A percentile compares a stretch with the other conserved stretches of the same genome.
phyloP scores from a whole-genome alignment of 2,888 invertebrate species.

The Xestobium rufovillosum region DNA sequence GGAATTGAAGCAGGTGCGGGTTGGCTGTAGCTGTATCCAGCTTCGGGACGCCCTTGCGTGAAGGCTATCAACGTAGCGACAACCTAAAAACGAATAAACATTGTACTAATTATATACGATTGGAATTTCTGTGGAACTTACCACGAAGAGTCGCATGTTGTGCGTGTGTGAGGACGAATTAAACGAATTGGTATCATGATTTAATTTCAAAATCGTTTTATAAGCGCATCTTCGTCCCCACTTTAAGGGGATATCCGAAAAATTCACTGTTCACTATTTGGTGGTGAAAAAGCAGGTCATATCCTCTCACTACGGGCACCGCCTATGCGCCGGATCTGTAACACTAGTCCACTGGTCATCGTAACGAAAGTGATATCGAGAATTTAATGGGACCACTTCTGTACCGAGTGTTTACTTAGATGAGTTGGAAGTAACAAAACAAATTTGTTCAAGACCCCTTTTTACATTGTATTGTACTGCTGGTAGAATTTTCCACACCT shows the following conservation, averaged over 20 bases:
- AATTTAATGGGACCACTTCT: constrained; percentile 10
- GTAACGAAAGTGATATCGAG: constrained; percentile 12
- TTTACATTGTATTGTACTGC: too few relatives aligned
- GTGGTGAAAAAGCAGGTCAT: constrained; percentile 36
- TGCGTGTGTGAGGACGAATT: constrained; percentile 24
- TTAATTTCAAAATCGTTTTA: constrained; percentile 27
- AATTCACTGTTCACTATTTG: constrained; percentile 27
- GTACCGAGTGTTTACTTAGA: too few relatives aligned
- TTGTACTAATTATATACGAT: constrained; percentile 14
- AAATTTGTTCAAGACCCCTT: too few relatives aligned
- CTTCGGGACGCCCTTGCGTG: constrained; percentile 53
- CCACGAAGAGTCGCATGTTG: constrained; percentile 36
- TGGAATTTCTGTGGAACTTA: constrained; percentile 29
- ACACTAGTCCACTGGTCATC: constrained; percentile 17
- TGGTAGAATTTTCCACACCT: too few relatives aligned
- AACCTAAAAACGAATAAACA: constrained; percentile 25
- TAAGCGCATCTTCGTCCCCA: constrained; percentile 35
- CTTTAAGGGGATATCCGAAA: constrained; percentile 24
- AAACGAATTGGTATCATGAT: constrained; percentile 29
- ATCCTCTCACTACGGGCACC: constrained; percentile 32
- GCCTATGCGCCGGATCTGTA: constrained; percentile 26
- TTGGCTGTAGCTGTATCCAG: constrained; percentile 51
- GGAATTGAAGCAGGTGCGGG: constrained; percentile 29
- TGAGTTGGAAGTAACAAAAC: too few relatives aligned
- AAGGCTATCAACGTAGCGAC: constrained; percentile 45